These are phyloP conservation scores for Bugulina stolonifera DNA, from an alignment of 2,888 invertebrate species.

Conservation along the genomic window DNA sequence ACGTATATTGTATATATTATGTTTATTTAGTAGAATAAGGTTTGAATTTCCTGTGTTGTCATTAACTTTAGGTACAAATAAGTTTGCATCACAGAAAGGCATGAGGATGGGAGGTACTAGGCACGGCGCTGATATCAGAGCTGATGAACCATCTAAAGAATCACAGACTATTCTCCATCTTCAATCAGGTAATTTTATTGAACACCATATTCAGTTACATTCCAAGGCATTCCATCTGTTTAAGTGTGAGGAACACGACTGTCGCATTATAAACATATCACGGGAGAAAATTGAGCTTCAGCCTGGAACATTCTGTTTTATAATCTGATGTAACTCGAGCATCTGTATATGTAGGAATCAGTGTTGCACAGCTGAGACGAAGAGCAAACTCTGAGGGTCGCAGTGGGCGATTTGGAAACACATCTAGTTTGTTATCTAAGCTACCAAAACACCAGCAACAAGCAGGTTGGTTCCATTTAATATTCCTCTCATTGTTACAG, in stretches of 20 bases:
- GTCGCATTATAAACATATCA: no score
- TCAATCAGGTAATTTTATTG: constrained; percentile 26
- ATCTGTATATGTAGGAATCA: neutral
- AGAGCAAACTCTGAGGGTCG: constrained; percentile 10
- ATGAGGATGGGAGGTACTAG: constrained; percentile 7
- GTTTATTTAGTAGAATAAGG: no score
- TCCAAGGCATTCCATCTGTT: no score
- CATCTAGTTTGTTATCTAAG: constrained; percentile 9
- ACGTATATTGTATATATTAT: no score
- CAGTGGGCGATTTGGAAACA: neutral
- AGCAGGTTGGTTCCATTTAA: neutral
- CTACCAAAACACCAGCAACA: neutral
- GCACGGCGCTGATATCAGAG: constrained; percentile 21
- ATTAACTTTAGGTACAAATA: constrained; percentile 19
- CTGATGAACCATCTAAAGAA: neutral
- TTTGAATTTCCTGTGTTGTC: no score
- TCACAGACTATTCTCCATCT: constrained; percentile 20
- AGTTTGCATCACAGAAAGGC: constrained; percentile 23
- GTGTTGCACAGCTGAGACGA: constrained; percentile 10
- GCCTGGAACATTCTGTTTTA: no score
- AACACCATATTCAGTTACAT: no score
- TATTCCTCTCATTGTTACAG: no score
- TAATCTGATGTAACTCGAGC: no score
- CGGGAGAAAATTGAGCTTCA: no score
- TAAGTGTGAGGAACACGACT: no score